These are phyloP conservation scores for Eurois occulta DNA, from an alignment of 2,888 invertebrate genomes.

Conservation along the genomic window DNA sequence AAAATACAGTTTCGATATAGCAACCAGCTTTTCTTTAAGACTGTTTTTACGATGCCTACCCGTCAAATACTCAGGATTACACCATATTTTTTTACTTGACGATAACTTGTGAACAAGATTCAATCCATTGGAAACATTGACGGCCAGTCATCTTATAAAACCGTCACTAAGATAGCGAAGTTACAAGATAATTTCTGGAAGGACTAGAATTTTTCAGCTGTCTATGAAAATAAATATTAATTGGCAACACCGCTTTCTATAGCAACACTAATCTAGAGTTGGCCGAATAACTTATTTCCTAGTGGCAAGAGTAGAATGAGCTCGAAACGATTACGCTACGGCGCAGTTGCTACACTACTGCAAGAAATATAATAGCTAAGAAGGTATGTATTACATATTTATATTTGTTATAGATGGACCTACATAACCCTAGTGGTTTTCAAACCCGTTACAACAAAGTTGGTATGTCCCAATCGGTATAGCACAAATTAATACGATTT, in stretches of 20 bases:
- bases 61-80: not conserved
- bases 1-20: constrained; percentile 44
- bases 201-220: constrained; percentile 59
- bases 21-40: constrained; percentile 20
- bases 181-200: constrained; percentile 55
- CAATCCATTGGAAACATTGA: not conserved
- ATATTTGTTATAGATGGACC: constrained; percentile 35
- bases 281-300: constrained; percentile 68
- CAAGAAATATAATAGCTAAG: constrained; percentile 49
- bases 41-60: constrained; percentile 4
- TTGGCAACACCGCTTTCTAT: constrained; percentile 59
- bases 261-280: constrained; percentile 64
- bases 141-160: constrained; percentile 1
- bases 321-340: constrained; percentile 68
- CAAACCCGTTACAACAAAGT: constrained; percentile 32
- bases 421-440: constrained; percentile 43
- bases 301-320: constrained; percentile 81
- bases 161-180: constrained; percentile 19
- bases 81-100: not conserved
- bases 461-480: constrained; percentile 15
- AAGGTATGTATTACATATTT: constrained; percentile 49
- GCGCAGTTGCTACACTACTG: constrained; percentile 63
- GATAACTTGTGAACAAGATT: not conserved
- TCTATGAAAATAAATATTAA: constrained; percentile 53
- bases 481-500: not conserved